Base-by-base conservation (phyloP, 2,888 invertebrate species). In the Epirrita christyi region DNA sequence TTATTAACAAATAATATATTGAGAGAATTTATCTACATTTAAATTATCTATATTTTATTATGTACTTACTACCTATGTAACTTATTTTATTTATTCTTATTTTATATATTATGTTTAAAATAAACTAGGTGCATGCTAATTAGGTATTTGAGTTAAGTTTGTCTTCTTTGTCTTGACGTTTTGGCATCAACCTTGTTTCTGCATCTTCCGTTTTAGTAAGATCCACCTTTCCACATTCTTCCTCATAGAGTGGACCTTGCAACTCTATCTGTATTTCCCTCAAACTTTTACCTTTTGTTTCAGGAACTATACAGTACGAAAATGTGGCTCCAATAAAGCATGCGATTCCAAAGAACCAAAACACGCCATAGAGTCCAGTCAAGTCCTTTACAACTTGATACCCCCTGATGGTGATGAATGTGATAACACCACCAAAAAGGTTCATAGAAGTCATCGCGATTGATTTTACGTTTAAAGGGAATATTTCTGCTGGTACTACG, bases 401-500 rank as follows among this genome's bases (percentile, higher is more conserved):
- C 14, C 92, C 82, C 69, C 92, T 93, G 0, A 91, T 86, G 0
- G 92, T 86, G 0, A 85, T 51, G 66, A 93, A 93, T 1, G 92
- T 92, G 14, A 93, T 70, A 0, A 92, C 55, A 0, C 93, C 92
- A 0, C 89, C 86, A 65, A 92, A 88, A 6, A 93, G 76, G 54
- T 86, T 93, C 0, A 90, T 74, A 5, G 88, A 67, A 0, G 92
- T 93, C 62, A 93, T 88, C 0, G 93, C 93, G 0, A 88, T 76
- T 1, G 93, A 90, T 69, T 93, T 93, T 0, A 94, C 90, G 64
- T 93, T 94, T 0, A 93, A 80, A 0, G 94, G 93, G 61, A 94
- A 94, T 7, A 94, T 78, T 75, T 94, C 94, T 0, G 93, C 93
- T 10, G 93, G 84, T 62, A 94, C 88, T 51, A 92, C 84, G 45